Evolutionary conservation across 2,113 vertebrate species (phyloP).

Genomic region (crab-eating macaque (Macaca fascicularis)): T2T-MFA8v1.1 NC_088377.1:80146001-80146500

Average conservation of each 20-base stretch:
- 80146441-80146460: fast-evolving
- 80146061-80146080: not conserved
- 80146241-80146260: not conserved
- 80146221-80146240: not conserved
- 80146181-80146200: not conserved
- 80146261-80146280: too few relatives aligned
- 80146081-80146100: not conserved
- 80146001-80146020: not conserved
- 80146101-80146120: not conserved
- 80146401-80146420: not conserved
- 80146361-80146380: not conserved
- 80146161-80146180: not conserved
- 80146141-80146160: not conserved
- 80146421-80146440: not conserved
- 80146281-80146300: not conserved
- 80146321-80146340: not conserved
- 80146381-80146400: fast-evolving
- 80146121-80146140: not conserved
- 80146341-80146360: not conserved
- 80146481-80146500: fast-evolving
- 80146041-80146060: not conserved
- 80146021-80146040: not conserved
- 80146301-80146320: not conserved
- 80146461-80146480: fast-evolving
- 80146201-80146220: not conserved